A percentile compares a stretch with the other conserved stretches of the same genome.
Conservation (phyloP, 2,797 vertebrate species). For the Galaxias olidus region DNA sequence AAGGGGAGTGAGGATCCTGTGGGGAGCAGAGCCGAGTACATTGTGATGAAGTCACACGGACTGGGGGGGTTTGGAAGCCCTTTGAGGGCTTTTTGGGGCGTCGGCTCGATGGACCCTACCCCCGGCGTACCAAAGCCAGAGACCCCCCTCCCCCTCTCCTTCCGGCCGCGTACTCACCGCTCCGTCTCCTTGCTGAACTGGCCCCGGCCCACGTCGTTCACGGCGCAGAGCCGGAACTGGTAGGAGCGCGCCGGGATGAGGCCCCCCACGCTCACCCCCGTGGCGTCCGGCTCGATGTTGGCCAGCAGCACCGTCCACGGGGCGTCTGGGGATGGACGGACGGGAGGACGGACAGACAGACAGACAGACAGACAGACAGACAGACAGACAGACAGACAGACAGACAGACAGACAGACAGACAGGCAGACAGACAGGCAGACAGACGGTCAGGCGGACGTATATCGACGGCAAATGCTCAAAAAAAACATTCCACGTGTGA, state of each 20-base stretch:
- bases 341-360: constrained; percentile 6
- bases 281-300: constrained; percentile 87
- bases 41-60: too few species aligned
- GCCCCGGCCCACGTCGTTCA: constrained; percentile 94
- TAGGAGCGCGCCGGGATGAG: constrained; percentile 95
- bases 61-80: too few species aligned
- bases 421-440: too few species aligned
- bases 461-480: too few species aligned
- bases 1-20: too few species aligned
- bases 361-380: too few species aligned
- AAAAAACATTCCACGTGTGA: neutral
- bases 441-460: neutral
- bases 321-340: constrained; percentile 78
- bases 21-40: too few species aligned
- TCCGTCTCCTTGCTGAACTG: constrained; percentile 97
- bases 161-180: constrained; percentile 74
- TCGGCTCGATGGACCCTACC: too few species aligned
- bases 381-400: neutral
- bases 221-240: constrained; percentile 93
- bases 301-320: constrained; percentile 92
- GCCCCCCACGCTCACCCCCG: constrained; percentile 80
- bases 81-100: too few species aligned
- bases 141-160: too few species aligned
- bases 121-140: too few species aligned
- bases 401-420: too few species aligned